Base-by-base conservation (phyloP, 2,797 vertebrate species). In the Hipposideros larvatus region DNA sequence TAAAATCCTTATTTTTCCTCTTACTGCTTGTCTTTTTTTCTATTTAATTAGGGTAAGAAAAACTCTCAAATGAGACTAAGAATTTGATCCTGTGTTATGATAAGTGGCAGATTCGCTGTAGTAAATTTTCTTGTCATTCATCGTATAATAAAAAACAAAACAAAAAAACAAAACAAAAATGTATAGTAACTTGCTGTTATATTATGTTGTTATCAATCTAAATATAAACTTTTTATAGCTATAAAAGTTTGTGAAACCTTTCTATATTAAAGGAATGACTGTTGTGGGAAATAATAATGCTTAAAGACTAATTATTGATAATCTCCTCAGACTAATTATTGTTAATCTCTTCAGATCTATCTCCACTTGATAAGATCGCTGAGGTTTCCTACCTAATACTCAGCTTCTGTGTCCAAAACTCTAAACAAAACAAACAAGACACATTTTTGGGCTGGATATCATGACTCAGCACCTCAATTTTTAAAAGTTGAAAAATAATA, bases 161-260 rank as follows among this genome's bases (percentile, higher is more conserved):
- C 3, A 8, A 53, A 70, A 70, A 55, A 41, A 51, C 31, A 37
- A 46, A n/a, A n/a, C 15, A 70, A 57, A 57, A 41, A 28, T 14
- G 19, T 74, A 4, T 10, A 77, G 53, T 57, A 28, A 51, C 26
- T 94, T 79, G n/a, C 18, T 79, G 5, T 48, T 41, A 68, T 24
- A 55, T 94, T 77, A 46, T 83, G 11, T 51, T 89, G 16, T 75
- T 78, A 63, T 28, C n/a, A 46, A 78, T 75, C 34, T 51, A 92
- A 95, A 80, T 59, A 79, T 55, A 91, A 93, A 87, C 10, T 41
- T 86, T 89, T 65, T 70, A 51, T 71, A 61, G 34, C 37, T 66
- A 22, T 55, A 9, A 84, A 78, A 84, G 51, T 21, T 63, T 11
- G 5, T 83, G 28, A 83, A 80, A 80, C 43, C 55, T 48, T 91